Evolutionary conservation across 2,888 invertebrate genomes (phyloP), one percentile per base, ranked within the genome.

Genomic region (Lasioglossum vierecki): DNA sequence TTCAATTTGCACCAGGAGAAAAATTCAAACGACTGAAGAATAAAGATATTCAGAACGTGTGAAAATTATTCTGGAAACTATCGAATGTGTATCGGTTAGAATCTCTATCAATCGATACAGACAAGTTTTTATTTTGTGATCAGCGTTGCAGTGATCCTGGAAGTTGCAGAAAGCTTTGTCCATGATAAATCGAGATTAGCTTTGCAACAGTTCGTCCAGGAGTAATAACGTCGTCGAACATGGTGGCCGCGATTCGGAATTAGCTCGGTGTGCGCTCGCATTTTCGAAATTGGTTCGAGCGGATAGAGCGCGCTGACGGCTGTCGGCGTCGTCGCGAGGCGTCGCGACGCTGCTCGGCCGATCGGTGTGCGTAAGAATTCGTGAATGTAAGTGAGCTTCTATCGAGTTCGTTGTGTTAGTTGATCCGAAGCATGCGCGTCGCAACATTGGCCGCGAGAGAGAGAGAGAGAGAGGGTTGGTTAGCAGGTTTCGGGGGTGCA

Each of bases 341-440:
- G 91, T 91, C 89, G 60, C 80, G 80, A 80, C 76, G 77, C 83
- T 57, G 39, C 18, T 35, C 76, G n/a, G 70, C 49, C 11, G 70
- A n/a, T 15, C 72, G 35, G 80, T 88, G 81, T 84, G 79, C 79
- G 82, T 81, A 74, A 74, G 72, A 83, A 84, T 84, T 72, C 73
- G 76, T 80, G 83, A 79, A 30, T 77, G 78, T 88, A 77, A 77
- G 88, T 79, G 88, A 85, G 89, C 88, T 82, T 85, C 86, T 83
- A 76, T 78, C 76, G 72, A 81, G 74, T 73, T 63, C 26, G 76
- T 89, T 90, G 89, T 89, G 87, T 82, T 88, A 11, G 57, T 63
- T 18, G 30, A 18, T 2, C 86, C 86, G 82, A 88, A 90, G 81
- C 89, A 90, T 90, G 89, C 89, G 89, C 89, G 30, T 18, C 70